Evolutionary conservation across 2,113 vertebrate species (phyloP), one percentile per base, ranked within the genome.

Genomic region (Varanus salvator): DNA sequence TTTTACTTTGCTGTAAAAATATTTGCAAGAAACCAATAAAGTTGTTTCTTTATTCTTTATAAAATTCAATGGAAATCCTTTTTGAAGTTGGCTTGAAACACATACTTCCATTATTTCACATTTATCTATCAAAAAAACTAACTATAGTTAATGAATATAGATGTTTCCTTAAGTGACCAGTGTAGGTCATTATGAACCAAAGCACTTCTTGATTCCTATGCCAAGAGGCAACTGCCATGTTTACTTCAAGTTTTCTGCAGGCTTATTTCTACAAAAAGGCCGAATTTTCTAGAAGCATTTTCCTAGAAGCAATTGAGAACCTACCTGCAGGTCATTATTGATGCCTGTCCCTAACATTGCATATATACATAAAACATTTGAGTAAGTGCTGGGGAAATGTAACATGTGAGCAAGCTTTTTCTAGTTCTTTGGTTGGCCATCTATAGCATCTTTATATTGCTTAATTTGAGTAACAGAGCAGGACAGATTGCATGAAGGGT

Each of bases 31-130:
- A 77, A 88, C 29, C 27, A 27, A 38, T 8, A 6, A 19, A n/a
- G 90, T 85, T 81, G 91, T 69, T 64, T 60, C 38, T 89, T 74
- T 83, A 17, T 7, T 6, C 80, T 9, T 91, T 23, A 88, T 50
- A 44, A 69, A 84, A 38, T 25, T 57, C 1, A 54, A 60, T 44
- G 64, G 60, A 50, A 57, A n/a, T 82, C 17, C 6, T 38, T 85
- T 38, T 31, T 60, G 54, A 48, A 77, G 14, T 64, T 34, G 7
- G 0, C 44, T 84, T 85, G n/a, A 72, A 85, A 72, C 29, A 9
- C 50, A 38, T 23, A 27, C 52, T 38, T 69, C 23, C 71, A 75
- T 74, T 66, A 66, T 21, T 83, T 83, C 34, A 44, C 80, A 66
- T 25, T 82, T 74, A 8, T 81, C 74, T 71, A 25, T 86, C 50